These are phyloP conservation scores for Drosophila lacicola DNA, from an alignment of 2,888 invertebrate genomes.

Conservation along the genomic window DNA sequence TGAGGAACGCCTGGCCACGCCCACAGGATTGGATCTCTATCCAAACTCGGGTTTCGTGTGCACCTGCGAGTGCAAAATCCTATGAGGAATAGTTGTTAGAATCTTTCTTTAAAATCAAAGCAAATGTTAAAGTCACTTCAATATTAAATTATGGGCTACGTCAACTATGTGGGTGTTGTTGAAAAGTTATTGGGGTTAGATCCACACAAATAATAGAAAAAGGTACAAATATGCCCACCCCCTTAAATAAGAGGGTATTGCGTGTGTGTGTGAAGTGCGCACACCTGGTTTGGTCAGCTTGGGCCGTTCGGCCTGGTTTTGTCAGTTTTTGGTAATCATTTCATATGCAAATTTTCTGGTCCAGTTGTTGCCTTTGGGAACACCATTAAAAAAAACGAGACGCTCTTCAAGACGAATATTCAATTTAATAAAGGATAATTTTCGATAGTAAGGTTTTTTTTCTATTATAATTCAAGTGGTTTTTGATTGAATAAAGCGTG, in stretches of 20 bases:
- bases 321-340: constrained; percentile 37
- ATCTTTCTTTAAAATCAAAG: constrained; percentile 1
- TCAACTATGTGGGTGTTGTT: constrained; percentile 11
- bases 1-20: constrained; percentile 58
- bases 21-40: constrained; percentile 49
- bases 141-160: constrained; percentile 6
- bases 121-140: constrained; percentile 2
- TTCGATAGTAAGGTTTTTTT: constrained; percentile 16
- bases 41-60: constrained; percentile 47
- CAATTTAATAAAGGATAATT: constrained; percentile 56
- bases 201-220: constrained; percentile 4
- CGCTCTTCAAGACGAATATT: constrained; percentile 20
- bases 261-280: constrained; percentile 44
- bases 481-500: constrained; percentile 45
- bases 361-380: constrained; percentile 37
- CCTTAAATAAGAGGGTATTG: background rate
- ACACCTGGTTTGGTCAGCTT: constrained; percentile 53
- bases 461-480: constrained; percentile 32
- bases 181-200: constrained; percentile 38
- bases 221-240: background rate
- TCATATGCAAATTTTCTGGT: constrained; percentile 46
- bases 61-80: constrained; percentile 57
- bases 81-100: background rate
- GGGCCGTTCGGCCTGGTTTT: constrained; percentile 37
- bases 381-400: constrained; percentile 16